Base-by-base conservation (phyloP, 1,140 invertebrate genomes). In the Rhagoletis pomonella region DNA sequence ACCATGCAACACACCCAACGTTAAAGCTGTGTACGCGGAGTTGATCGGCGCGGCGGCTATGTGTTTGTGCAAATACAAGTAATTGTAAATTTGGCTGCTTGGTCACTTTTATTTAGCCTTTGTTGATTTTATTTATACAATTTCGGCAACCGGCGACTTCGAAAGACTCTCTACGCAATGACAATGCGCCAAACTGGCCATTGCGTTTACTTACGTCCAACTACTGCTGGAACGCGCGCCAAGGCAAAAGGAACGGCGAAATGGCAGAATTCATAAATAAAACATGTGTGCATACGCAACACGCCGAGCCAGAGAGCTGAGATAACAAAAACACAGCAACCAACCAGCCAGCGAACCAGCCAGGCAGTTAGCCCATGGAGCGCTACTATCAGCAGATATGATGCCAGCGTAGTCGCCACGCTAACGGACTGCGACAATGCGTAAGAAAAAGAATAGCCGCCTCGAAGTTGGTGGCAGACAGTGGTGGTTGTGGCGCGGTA, bases 31-130 rank as follows among this genome's bases (percentile, higher is more conserved):
- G 14, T 12, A 14, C 47, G 6, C 47, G 44, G 9, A n/a, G 44
- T 10, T 44, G 5, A 50, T n/a, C 0, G 44, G 3, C 3, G 29
- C 29, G 29, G 29, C 29, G 29, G 29, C 29, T 29, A n/a, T 10
- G 42, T 19, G 12, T 10, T 12, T 19, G 12, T 77, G 47, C 19
- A 17, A 47, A 4, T 77, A 50, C 47, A 81, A 81, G 85, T 87
- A 87, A 87, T 87, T 87, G 77, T 77, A 87, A 87, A 85, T 87
- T 85, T 84, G 87, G 67, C 67, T 87, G 29, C 44, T 59, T 77
- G 67, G 44, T 58, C n/a, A 55, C 73, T 55, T 81, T 29, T n/a
- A 17, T 81, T 29, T n/a, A 17, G n/a, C 47, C n/a, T 59, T 86
- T 65, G 29, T 85, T 87, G 77, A 69, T 44, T 87, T 85, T 39